Conservation (phyloP, 2,888 invertebrate genomes). For the Hybos culiciformis region DNA sequence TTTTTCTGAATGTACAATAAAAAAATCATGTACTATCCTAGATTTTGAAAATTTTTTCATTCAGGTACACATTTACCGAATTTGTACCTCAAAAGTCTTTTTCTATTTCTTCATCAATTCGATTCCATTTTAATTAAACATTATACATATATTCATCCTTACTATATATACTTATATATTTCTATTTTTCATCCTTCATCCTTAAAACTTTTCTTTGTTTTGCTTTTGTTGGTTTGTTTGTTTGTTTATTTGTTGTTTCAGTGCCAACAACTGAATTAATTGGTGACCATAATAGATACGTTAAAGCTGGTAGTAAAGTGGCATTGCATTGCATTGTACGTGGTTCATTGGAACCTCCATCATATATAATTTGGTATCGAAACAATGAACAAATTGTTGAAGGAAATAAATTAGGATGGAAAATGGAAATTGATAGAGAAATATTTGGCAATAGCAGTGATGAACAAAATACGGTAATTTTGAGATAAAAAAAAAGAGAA, state of each 20-base stretch:
- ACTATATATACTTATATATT: too few relatives aligned
- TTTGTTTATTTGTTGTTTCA: slow-evolving; percentile 37
- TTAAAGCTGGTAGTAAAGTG: slow-evolving; percentile 80
- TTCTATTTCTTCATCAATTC: too few relatives aligned
- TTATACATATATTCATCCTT: too few relatives aligned
- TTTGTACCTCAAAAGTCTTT: too few relatives aligned
- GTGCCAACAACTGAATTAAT: slow-evolving; percentile 83
- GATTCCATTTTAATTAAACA: too few relatives aligned
- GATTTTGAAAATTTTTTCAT: too few relatives aligned
- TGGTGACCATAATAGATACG: slow-evolving; percentile 79
- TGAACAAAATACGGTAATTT: slow-evolving; percentile 32
- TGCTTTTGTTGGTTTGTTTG: not conserved
- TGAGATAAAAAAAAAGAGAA: slow-evolving; percentile 5
- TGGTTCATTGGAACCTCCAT: slow-evolving; percentile 77
- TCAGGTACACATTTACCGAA: too few relatives aligned
- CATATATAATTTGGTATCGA: slow-evolving; percentile 90
- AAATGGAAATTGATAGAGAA: slow-evolving; percentile 31
- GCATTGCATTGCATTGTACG: slow-evolving; percentile 79
- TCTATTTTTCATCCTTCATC: too few relatives aligned
- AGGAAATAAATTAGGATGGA: slow-evolving; percentile 31
- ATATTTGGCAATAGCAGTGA: slow-evolving; percentile 29
- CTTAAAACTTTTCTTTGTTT: too few relatives aligned
- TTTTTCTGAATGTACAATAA: too few relatives aligned
- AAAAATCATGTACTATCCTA: too few relatives aligned
- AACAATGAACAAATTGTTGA: slow-evolving; percentile 31